These are phyloP conservation scores for Epizoanthus illoricatus DNA, from an alignment of 92 coral and sea anemone species.

Conservation along the genomic window DNA sequence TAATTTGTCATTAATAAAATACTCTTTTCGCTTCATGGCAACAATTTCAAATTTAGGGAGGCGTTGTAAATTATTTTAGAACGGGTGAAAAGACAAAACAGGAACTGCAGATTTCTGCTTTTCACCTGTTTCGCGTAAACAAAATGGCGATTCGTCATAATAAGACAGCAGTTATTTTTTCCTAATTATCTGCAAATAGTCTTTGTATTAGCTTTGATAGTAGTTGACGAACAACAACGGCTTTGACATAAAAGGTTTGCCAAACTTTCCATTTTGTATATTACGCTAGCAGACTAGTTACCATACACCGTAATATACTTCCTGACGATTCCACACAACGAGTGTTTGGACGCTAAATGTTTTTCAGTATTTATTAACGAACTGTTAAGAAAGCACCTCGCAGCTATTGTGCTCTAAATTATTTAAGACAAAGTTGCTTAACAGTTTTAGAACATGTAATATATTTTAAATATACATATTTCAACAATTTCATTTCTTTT, in stretches of 20 bases:
- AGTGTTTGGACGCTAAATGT: no score
- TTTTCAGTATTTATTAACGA: not conserved
- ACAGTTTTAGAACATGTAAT: slow-evolving; percentile 19
- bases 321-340: no score
- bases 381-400: not conserved
- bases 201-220: slow-evolving; percentile 27
- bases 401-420: not conserved
- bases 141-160: slow-evolving; percentile 31
- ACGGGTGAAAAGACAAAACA: slow-evolving; percentile 16
- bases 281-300: not conserved
- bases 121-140: slow-evolving; percentile 34
- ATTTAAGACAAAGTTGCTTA: slow-evolving; percentile 31
- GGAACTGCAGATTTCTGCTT: not conserved
- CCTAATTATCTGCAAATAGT: slow-evolving; percentile 35
- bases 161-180: slow-evolving; percentile 13
- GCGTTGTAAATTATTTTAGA: slow-evolving; percentile 8
- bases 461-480: not conserved
- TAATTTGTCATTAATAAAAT: slow-evolving; percentile 32
- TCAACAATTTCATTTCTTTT: not conserved
- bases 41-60: slow-evolving; percentile 16
- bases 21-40: not conserved
- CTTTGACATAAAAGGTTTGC: slow-evolving; percentile 1
- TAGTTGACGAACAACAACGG: not conserved
- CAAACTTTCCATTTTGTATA: not conserved
- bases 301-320: no score